Conservation (phyloP, 2,888 invertebrate genomes). For the Volucella inanis region DNA sequence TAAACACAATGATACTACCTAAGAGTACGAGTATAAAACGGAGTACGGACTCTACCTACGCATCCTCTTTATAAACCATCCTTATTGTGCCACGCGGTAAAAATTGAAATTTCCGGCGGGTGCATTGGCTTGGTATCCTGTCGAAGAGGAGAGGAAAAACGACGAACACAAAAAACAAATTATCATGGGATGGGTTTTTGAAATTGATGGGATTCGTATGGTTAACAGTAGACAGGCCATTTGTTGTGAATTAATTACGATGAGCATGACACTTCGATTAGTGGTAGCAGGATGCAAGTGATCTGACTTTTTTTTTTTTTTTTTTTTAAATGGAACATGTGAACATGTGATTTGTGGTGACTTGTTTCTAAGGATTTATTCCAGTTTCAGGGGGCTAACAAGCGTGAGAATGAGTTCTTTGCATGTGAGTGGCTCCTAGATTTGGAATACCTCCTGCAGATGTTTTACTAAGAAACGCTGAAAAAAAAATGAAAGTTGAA, state of each 20-base stretch:
- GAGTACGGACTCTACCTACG: conserved; percentile 3
- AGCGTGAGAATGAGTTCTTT: conserved; percentile 30
- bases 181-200: conserved; percentile 29
- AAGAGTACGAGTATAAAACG: conserved; percentile 5
- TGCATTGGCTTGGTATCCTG: conserved; percentile 39
- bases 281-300: conserved; percentile 60
- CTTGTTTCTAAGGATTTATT: conserved; percentile 29
- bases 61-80: conserved; percentile 59
- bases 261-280: conserved; percentile 68
- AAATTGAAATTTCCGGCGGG: conserved; percentile 70
- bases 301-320: conserved; percentile 35
- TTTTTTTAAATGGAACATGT: conserved; percentile 19
- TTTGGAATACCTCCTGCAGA: neutral
- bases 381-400: neutral
- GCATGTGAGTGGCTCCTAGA: neutral
- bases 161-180: conserved; percentile 58
- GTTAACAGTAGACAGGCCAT: conserved; percentile 33
- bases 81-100: conserved; percentile 54
- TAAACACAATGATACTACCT: conserved; percentile 4
- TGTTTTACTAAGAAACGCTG: too few species aligned
- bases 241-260: conserved; percentile 71
- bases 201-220: conserved; percentile 54
- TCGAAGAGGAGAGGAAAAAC: neutral
- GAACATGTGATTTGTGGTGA: conserved; percentile 63
- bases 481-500: too few species aligned